These are phyloP conservation scores for Linyphia triangularis DNA, from an alignment of 2,888 invertebrate genomes.

Conservation along the genomic window DNA sequence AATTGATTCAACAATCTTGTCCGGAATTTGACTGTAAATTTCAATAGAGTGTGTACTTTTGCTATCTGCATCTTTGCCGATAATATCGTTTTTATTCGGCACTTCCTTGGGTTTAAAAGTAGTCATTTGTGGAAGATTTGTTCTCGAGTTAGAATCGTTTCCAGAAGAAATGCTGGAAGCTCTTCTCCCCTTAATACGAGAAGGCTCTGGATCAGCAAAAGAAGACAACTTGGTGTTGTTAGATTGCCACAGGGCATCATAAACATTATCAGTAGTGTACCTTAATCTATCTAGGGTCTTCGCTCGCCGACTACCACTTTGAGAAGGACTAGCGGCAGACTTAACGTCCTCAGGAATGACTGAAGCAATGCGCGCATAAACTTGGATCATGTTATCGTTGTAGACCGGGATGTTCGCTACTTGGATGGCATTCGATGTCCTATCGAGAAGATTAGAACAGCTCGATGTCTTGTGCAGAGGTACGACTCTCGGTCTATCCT, in stretches of 20 bases:
- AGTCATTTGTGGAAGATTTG: not conserved
- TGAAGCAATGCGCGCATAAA: conserved; percentile 63
- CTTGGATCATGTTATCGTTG: conserved; percentile 68
- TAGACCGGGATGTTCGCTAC: conserved; percentile 65
- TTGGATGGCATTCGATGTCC: conserved; percentile 5
- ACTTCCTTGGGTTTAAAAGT: not conserved
- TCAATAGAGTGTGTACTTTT: conserved; percentile 44
- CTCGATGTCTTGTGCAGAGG: conserved; percentile 68
- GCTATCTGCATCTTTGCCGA: conserved; percentile 4
- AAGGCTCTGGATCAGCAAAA: conserved; percentile 27
- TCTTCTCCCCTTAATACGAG: not conserved
- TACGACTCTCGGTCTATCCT: not conserved
- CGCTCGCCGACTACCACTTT: conserved; percentile 40
- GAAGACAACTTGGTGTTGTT: not conserved
- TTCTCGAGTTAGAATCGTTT: not conserved
- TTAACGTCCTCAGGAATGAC: conserved; percentile 60
- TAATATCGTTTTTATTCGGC: not conserved
- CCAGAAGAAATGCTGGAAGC: not conserved
- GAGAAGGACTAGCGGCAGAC: conserved; percentile 17
- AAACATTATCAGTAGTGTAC: conserved; percentile 45
- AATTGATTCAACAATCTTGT: not conserved
- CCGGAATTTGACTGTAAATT: conserved; percentile 60
- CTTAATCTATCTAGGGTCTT: conserved; percentile 35
- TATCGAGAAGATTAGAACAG: conserved; percentile 60
- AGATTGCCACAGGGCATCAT: conserved; percentile 1